phyloP scores from a whole-genome alignment of 2,888 invertebrate genomes.

The Laothoe populi region DNA sequence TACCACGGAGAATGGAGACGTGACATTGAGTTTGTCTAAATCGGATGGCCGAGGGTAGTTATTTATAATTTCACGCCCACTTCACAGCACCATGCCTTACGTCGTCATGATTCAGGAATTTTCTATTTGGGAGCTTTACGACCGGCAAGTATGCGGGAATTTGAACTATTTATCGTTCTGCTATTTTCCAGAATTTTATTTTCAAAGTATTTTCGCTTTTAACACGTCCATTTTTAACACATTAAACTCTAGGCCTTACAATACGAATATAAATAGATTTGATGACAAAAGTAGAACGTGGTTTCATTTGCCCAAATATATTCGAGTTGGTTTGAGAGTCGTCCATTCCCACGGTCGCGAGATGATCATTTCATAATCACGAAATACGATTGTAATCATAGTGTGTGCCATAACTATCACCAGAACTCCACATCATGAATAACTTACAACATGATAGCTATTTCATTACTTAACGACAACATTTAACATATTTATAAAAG shows the following conservation, averaged over 20 bases:
- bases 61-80: conserved; percentile 77
- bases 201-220: neutral
- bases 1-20: conserved; percentile 55
- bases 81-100: conserved; percentile 51
- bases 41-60: conserved; percentile 66
- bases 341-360: conserved; percentile 40
- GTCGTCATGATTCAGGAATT: conserved; percentile 65
- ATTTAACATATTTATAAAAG: no score
- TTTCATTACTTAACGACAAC: neutral
- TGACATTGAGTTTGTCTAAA: conserved; percentile 77
- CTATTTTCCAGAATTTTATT: conserved; percentile 16
- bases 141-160: conserved; percentile 46
- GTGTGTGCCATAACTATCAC: conserved; percentile 38
- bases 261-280: neutral
- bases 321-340: conserved; percentile 25
- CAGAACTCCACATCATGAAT: conserved; percentile 9
- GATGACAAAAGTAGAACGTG: neutral
- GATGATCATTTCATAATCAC: conserved; percentile 36
- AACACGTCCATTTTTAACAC: neutral
- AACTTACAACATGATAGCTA: neutral
- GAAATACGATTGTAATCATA: conserved; percentile 36
- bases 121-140: conserved; percentile 66
- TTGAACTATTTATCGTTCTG: conserved; percentile 47
- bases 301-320: neutral
- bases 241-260: no score